A percentile compares a stretch with the other conserved stretches of the same genome.
Conservation (phyloP, 2,113 vertebrate species). For the Podarcis muralis region DNA sequence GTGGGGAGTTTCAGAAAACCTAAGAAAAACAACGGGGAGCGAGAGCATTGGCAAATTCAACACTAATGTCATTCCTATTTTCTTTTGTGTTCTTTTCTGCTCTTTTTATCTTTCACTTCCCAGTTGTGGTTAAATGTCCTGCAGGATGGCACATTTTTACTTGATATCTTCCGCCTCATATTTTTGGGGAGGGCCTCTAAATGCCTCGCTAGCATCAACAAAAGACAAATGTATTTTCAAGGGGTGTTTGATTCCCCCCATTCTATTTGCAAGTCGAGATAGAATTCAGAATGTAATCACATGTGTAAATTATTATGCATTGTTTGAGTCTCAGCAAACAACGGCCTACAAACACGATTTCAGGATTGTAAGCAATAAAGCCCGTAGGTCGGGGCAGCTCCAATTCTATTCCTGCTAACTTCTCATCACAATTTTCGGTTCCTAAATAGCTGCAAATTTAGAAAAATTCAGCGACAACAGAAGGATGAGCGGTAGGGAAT, state of each 20-base stretch:
- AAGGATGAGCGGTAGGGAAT: not conserved
- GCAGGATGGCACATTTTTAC: slow-evolving; percentile 16
- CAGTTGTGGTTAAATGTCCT: slow-evolving; percentile 17
- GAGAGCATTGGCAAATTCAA: slow-evolving; percentile 13
- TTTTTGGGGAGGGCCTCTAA: slow-evolving; percentile 20
- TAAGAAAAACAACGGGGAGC: slow-evolving; percentile 23
- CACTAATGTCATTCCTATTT: slow-evolving; percentile 15
- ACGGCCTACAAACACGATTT: slow-evolving; percentile 9
- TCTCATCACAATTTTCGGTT: not conserved
- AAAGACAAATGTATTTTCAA: slow-evolving; percentile 16
- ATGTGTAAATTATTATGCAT: not conserved
- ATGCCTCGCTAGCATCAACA: slow-evolving; percentile 8
- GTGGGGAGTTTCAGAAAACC: slow-evolving; percentile 45
- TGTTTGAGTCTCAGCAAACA: not conserved
- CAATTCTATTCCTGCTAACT: not conserved
- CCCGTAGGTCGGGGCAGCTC: not conserved
- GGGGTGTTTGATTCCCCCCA: slow-evolving; percentile 2
- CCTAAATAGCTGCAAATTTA: not conserved
- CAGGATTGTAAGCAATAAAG: slow-evolving; percentile 4
- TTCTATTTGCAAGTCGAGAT: slow-evolving; percentile 11
- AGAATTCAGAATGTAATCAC: slow-evolving; percentile 1
- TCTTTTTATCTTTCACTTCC: not conserved
- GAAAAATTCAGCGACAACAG: not conserved
- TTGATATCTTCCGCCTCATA: slow-evolving; percentile 27
- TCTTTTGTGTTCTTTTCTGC: not conserved